A percentile compares a stretch with the other conserved stretches of the same genome.
These are phyloP conservation scores for Athripsodes cinereus DNA, from an alignment of 2,888 invertebrate species.

Conservation along the genomic window DNA sequence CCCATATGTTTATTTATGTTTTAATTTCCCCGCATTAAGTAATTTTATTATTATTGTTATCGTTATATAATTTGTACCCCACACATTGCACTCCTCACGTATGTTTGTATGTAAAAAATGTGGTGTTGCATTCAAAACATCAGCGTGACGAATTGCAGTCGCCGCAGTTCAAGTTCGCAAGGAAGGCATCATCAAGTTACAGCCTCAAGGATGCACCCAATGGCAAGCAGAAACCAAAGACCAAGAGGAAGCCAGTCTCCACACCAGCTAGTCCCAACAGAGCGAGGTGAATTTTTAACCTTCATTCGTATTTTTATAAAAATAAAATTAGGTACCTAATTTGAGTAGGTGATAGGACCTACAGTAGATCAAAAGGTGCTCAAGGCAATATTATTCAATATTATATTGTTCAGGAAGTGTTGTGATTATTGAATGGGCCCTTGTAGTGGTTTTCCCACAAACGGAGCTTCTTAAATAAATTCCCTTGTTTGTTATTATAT, in stretches of 20 bases:
- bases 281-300: slow-evolving; percentile 49
- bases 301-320: too few relatives aligned
- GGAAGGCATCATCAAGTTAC: slow-evolving; percentile 95
- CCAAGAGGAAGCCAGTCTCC: slow-evolving; percentile 85
- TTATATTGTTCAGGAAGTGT: too few relatives aligned
- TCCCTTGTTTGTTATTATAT: too few relatives aligned
- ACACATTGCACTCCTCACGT: slow-evolving; percentile 17
- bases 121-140: slow-evolving; percentile 28
- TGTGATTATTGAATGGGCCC: too few relatives aligned
- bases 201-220: slow-evolving; percentile 90
- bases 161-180: slow-evolving; percentile 95
- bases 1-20: background rate
- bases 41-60: background rate
- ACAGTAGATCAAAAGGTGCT: too few relatives aligned
- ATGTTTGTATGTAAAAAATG: slow-evolving; percentile 26
- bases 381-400: too few relatives aligned
- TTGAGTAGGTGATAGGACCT: too few relatives aligned
- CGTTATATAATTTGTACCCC: background rate
- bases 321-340: too few relatives aligned
- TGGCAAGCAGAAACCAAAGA: slow-evolving; percentile 79
- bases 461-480: too few relatives aligned
- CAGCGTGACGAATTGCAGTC: slow-evolving; percentile 63
- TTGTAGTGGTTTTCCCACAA: too few relatives aligned
- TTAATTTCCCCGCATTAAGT: background rate
- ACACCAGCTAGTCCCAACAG: slow-evolving; percentile 90